phyloP scores from a whole-genome alignment of 2,113 vertebrate species.

The Pungitius pungitius region DNA sequence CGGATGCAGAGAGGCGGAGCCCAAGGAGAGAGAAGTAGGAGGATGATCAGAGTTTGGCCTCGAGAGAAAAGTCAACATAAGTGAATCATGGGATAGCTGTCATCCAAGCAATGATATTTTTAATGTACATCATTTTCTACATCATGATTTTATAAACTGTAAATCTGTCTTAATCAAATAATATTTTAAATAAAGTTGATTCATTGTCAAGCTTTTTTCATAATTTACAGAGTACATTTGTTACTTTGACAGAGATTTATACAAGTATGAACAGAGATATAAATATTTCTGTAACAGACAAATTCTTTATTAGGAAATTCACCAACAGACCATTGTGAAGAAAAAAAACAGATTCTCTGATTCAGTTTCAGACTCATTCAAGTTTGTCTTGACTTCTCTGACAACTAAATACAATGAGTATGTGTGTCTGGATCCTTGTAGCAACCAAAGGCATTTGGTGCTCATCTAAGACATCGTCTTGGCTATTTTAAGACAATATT shows the following conservation, averaged over 20 bases:
- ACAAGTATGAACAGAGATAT: neutral
- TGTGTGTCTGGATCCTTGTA: neutral
- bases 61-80: constrained; percentile 18
- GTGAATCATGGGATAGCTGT: neutral
- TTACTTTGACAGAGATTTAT: too few relatives aligned
- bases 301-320: neutral
- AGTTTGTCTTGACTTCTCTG: constrained; percentile 2
- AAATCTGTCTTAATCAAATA: neutral
- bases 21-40: neutral
- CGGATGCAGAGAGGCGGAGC: neutral
- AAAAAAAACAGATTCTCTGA: neutral
- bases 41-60: constrained; percentile 30
- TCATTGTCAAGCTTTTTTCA: neutral
- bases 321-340: neutral
- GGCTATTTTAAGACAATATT: constrained; percentile 12
- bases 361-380: neutral
- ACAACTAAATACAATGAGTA: neutral
- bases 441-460: constrained; percentile 1
- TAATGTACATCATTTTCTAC: neutral
- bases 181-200: constrained; percentile 41
- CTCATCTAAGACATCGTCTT: neutral
- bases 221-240: neutral
- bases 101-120: neutral
- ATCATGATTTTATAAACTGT: neutral
- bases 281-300: neutral